A percentile compares a stretch with the other conserved stretches of the same genome.
These are phyloP conservation scores for Hestina assimilis DNA, from an alignment of 1,140 invertebrate species.

Conservation along the genomic window DNA sequence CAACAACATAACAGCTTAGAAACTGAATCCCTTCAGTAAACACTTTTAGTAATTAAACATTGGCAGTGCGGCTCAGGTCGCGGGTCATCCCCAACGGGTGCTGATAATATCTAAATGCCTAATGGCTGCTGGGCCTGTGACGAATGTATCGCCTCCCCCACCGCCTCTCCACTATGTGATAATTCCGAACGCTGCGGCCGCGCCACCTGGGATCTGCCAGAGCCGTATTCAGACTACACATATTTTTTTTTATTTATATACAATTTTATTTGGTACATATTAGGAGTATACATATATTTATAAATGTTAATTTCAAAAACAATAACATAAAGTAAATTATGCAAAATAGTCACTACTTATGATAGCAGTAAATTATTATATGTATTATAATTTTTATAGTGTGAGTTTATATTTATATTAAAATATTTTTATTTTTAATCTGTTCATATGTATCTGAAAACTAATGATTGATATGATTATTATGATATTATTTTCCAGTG, in stretches of 20 bases:
- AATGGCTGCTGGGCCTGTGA: slow-evolving; percentile 77
- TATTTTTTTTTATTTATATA: neutral
- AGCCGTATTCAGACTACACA: slow-evolving; percentile 48
- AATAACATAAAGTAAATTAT: too few relatives aligned
- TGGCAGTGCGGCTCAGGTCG: slow-evolving; percentile 64
- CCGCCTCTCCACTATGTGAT: slow-evolving; percentile 71
- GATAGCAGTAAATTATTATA: too few relatives aligned
- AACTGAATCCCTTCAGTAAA: slow-evolving; percentile 44
- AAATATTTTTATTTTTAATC: too few relatives aligned
- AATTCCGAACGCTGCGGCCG: slow-evolving; percentile 78
- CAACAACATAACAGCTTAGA: neutral
- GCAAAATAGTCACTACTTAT: too few relatives aligned
- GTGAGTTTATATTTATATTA: too few relatives aligned
- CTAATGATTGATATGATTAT: too few relatives aligned
- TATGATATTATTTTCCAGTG: too few relatives aligned
- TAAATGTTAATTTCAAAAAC: too few relatives aligned
- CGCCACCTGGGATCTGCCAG: slow-evolving; percentile 73
- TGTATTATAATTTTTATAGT: too few relatives aligned
- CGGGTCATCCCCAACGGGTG: slow-evolving; percentile 64
- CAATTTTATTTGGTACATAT: too few relatives aligned
- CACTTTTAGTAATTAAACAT: slow-evolving; percentile 74
- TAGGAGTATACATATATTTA: too few relatives aligned
- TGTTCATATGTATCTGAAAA: too few relatives aligned
- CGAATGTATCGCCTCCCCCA: slow-evolving; percentile 67
- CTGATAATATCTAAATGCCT: slow-evolving; percentile 78